These are phyloP conservation scores for Chorisops tibialis DNA, from an alignment of 2,888 invertebrate species.

Conservation along the genomic window DNA sequence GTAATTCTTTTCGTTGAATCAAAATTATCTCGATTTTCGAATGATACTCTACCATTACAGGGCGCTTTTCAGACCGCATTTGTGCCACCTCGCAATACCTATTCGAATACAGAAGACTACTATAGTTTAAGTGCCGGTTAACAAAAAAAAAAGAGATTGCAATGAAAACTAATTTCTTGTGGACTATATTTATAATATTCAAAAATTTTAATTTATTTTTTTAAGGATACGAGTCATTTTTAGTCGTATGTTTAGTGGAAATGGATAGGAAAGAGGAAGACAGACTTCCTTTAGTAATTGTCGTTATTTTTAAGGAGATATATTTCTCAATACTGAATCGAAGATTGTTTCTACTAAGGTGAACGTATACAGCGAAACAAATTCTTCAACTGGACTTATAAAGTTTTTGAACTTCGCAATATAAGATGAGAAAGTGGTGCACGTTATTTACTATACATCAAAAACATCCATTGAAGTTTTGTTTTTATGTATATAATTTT, in stretches of 20 bases:
- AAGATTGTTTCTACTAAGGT: too few relatives aligned
- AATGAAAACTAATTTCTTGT: not conserved
- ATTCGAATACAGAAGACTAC: conserved; percentile 16
- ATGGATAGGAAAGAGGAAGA: too few relatives aligned
- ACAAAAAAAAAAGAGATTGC: not conserved
- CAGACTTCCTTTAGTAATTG: too few relatives aligned
- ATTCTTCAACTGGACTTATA: too few relatives aligned
- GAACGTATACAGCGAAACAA: too few relatives aligned
- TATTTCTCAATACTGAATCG: too few relatives aligned
- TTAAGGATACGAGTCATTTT: not conserved
- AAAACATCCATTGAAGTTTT: too few relatives aligned
- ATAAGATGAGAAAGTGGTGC: too few relatives aligned
- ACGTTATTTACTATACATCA: too few relatives aligned
- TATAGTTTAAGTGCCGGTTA: conserved; percentile 30
- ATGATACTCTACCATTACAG: not conserved
- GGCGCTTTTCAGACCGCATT: conserved; percentile 6
- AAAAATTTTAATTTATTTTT: not conserved
- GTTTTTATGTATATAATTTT: not conserved
- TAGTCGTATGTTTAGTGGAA: too few relatives aligned
- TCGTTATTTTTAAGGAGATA: too few relatives aligned
- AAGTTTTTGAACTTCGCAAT: too few relatives aligned
- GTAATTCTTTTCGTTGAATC: conserved; percentile 47
- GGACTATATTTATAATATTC: not conserved
- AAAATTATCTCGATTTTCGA: not conserved
- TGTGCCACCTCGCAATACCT: conserved; percentile 6